These are phyloP conservation scores for Machimus atricapillus DNA, from an alignment of 2,888 invertebrate genomes.

Conservation along the genomic window DNA sequence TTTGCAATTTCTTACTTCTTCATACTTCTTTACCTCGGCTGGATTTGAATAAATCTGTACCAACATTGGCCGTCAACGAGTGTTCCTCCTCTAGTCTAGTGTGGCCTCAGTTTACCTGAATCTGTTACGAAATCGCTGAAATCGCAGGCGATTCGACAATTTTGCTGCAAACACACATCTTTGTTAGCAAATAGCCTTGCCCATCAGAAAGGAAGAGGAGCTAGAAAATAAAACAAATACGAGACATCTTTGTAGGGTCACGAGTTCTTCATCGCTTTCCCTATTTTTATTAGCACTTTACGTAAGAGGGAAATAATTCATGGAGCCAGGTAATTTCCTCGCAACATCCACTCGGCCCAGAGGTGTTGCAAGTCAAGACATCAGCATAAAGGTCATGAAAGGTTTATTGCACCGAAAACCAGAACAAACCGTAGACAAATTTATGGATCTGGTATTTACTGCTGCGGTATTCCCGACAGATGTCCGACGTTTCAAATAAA, in stretches of 20 bases:
- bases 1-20: background rate
- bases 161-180: background rate
- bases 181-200: background rate
- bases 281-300: background rate
- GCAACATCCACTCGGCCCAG: background rate
- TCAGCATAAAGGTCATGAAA: constrained; percentile 2
- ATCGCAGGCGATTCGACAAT: background rate
- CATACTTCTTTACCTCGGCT: background rate
- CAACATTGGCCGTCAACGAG: background rate
- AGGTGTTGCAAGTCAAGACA: background rate
- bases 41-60: background rate
- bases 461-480: background rate
- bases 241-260: background rate
- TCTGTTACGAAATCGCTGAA: background rate
- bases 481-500: background rate
- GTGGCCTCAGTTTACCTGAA: background rate
- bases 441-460: background rate
- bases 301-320: background rate
- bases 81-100: background rate
- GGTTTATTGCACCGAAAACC: constrained; percentile 12
- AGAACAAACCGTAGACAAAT: background rate
- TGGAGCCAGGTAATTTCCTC: background rate
- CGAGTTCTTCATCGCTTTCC: background rate
- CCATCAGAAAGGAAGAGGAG: background rate
- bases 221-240: background rate